Conservation (phyloP, 2,888 invertebrate species). For the Agonopterix subpropinquella region DNA sequence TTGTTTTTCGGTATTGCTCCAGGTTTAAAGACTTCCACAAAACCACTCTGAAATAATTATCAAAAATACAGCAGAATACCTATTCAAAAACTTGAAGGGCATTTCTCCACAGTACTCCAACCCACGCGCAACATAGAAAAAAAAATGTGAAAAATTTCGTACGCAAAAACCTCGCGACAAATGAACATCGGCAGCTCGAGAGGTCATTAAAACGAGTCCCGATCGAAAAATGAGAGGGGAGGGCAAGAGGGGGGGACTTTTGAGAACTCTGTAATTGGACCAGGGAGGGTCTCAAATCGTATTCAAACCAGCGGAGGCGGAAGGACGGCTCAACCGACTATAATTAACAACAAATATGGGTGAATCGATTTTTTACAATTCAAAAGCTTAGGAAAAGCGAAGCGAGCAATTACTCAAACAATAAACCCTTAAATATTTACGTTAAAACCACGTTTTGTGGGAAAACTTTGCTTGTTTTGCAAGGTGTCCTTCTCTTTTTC, state of each 20-base stretch:
- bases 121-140: slow-evolving; percentile 40
- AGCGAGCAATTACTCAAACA: slow-evolving; percentile 63
- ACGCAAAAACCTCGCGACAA: slow-evolving; percentile 68
- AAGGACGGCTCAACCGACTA: slow-evolving; percentile 71
- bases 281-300: slow-evolving; percentile 72
- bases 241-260: slow-evolving; percentile 51
- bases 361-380: slow-evolving; percentile 64
- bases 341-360: slow-evolving; percentile 76
- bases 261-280: slow-evolving; percentile 73
- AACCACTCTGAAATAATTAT: too few species aligned
- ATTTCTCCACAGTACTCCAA: slow-evolving; percentile 38
- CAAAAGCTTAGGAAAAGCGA: slow-evolving; percentile 49
- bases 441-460: slow-evolving; percentile 59
- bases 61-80: too few species aligned
- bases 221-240: slow-evolving; percentile 69
- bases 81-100: slow-evolving; percentile 25
- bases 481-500: slow-evolving; percentile 54
- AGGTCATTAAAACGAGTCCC: slow-evolving; percentile 74
- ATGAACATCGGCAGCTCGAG: slow-evolving; percentile 72
- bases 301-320: slow-evolving; percentile 70
- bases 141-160: slow-evolving; percentile 64
- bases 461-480: slow-evolving; percentile 64
- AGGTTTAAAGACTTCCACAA: too few species aligned
- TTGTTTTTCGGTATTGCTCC: too few species aligned
- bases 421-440: slow-evolving; percentile 61